A percentile compares a stretch with the other conserved stretches of the same genome.
These are phyloP conservation scores for Porites divaricata DNA, from an alignment of 92 coral and sea anemone genomes.

Conservation along the genomic window DNA sequence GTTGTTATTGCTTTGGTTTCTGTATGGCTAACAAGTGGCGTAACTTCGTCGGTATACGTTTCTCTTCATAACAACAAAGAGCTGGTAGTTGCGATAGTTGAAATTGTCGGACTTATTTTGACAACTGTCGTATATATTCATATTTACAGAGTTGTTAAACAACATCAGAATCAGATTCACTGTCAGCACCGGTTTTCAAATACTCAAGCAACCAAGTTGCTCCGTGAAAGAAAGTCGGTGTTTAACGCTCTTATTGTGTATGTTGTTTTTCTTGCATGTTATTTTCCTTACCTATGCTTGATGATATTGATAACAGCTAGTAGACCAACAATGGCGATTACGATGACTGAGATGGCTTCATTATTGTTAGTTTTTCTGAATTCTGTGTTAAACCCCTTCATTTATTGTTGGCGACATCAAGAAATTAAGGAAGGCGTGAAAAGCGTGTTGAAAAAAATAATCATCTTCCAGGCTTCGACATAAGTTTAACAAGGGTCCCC, in stretches of 20 bases:
- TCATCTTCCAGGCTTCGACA: not conserved
- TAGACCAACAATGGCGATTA: not conserved
- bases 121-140: conserved; percentile 1
- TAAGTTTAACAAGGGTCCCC: too few species aligned
- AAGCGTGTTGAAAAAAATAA: not conserved
- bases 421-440: not conserved
- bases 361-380: conserved; percentile 14
- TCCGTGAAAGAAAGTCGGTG: conserved; percentile 12
- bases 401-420: conserved; percentile 39
- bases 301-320: not conserved
- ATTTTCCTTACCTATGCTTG: conserved; percentile 4
- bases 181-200: not conserved
- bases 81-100: not conserved
- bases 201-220: not conserved
- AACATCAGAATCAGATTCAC: conserved; percentile 30
- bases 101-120: not conserved
- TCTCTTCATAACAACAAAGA: not conserved
- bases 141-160: conserved; percentile 9
- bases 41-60: not conserved
- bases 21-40: conserved; percentile 26
- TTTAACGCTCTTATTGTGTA: conserved; percentile 8
- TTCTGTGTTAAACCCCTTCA: conserved; percentile 24
- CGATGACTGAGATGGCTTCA: not conserved
- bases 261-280: conserved; percentile 5
- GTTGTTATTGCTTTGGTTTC: conserved; percentile 9